These are phyloP conservation scores for Cotesia congregata DNA, from an alignment of 2,888 invertebrate species.

Conservation along the genomic window DNA sequence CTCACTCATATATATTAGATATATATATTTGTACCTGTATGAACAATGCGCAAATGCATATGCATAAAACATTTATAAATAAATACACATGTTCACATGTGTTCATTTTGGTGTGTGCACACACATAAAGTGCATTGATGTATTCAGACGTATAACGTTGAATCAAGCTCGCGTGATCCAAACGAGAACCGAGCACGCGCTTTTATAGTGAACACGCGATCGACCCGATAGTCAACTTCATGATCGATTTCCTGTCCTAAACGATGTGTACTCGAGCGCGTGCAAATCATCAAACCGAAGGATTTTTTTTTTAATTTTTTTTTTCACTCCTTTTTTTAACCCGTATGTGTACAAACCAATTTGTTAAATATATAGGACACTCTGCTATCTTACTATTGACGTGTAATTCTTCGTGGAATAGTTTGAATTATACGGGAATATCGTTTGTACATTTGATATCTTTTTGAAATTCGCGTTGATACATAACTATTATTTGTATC, in stretches of 20 bases:
- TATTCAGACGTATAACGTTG: slow-evolving; percentile 28
- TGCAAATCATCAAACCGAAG: slow-evolving; percentile 33
- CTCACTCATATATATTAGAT: too few relatives aligned
- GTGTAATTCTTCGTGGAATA: background rate
- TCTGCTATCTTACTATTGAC: background rate
- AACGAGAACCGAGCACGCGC: slow-evolving; percentile 31
- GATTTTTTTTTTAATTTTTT: slow-evolving; percentile 13
- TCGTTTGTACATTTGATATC: background rate
- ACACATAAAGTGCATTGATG: slow-evolving; percentile 32
- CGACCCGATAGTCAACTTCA: slow-evolving; percentile 47
- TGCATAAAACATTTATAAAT: slow-evolving; percentile 39
- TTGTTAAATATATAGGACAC: slow-evolving; percentile 7
- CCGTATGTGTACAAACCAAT: slow-evolving; percentile 41
- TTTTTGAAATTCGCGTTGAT: background rate
- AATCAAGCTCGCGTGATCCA: slow-evolving; percentile 39
- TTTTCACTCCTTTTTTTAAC: slow-evolving; percentile 26
- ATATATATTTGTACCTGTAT: background rate
- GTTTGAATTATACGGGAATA: background rate
- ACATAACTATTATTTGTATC: too few relatives aligned
- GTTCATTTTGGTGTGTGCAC: slow-evolving; percentile 4
- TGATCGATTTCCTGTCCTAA: slow-evolving; percentile 59
- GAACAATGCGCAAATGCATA: slow-evolving; percentile 23
- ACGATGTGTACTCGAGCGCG: slow-evolving; percentile 46
- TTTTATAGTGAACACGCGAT: slow-evolving; percentile 43
- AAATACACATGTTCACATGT: slow-evolving; percentile 25